Conservation (phyloP, 2,797 vertebrate genomes). For the Lophius americanus region DNA sequence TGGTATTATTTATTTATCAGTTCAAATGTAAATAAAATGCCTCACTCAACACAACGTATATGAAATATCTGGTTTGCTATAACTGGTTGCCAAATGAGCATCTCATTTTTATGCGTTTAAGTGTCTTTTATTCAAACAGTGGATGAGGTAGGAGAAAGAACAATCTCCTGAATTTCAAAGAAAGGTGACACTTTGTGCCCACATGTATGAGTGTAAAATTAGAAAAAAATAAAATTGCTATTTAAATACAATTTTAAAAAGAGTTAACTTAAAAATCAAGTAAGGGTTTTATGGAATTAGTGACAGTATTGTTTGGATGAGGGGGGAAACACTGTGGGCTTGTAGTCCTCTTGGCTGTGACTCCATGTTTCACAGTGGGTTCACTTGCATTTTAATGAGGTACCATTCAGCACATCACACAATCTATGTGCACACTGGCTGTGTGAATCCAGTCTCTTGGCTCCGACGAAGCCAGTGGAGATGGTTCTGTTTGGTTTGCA, state of each 20-base stretch:
- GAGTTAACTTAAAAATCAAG: conserved; percentile 8
- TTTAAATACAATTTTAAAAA: background rate
- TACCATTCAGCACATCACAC: conserved; percentile 56
- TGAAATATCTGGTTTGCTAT: background rate
- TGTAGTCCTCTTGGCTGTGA: conserved; percentile 44
- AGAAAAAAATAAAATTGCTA: background rate
- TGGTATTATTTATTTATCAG: background rate
- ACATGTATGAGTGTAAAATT: background rate
- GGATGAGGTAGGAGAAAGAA: too few relatives aligned
- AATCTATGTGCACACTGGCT: conserved; percentile 50
- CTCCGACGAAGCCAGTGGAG: conserved; percentile 31
- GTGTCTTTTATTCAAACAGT: too few relatives aligned
- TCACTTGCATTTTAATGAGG: conserved; percentile 68
- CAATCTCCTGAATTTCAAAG: too few relatives aligned
- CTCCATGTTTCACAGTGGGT: conserved; percentile 49
- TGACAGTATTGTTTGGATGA: conserved; percentile 5
- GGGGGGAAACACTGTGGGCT: conserved; percentile 36
- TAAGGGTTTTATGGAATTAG: conserved; percentile 17
- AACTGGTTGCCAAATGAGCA: background rate
- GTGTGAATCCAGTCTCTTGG: conserved; percentile 29
- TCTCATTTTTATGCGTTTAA: background rate
- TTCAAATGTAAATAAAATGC: background rate
- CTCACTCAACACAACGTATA: background rate
- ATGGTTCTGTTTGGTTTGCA: conserved; percentile 56
- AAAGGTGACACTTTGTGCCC: too few relatives aligned